These are phyloP conservation scores for Ciconia boyciana DNA, from an alignment of 2,113 vertebrate species.

Conservation along the genomic window DNA sequence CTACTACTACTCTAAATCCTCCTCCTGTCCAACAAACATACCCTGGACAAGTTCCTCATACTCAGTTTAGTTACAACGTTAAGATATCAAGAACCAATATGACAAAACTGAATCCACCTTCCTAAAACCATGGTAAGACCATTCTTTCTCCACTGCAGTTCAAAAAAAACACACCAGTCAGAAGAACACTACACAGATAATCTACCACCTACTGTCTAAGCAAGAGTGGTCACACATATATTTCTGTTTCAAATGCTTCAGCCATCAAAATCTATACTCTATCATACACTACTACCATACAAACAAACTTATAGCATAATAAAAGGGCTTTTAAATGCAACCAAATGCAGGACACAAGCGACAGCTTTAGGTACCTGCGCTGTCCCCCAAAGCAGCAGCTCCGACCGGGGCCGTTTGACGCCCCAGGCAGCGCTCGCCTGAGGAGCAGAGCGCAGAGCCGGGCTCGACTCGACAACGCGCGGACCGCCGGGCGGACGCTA, in stretches of 20 bases:
- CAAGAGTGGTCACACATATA: fast-evolving
- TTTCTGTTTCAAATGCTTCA: no score
- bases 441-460: fast-evolving
- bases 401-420: fast-evolving
- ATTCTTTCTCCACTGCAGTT: not conserved
- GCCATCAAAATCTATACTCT: fast-evolving
- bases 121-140: fast-evolving
- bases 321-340: not conserved
- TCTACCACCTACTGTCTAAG: fast-evolving
- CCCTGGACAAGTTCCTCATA: fast-evolving
- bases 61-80: fast-evolving
- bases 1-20: not conserved
- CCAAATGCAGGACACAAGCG: fast-evolving
- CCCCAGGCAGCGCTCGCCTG: not conserved
- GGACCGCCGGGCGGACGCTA: fast-evolving
- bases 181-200: not conserved
- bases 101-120: not conserved
- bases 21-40: not conserved
- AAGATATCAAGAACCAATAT: not conserved
- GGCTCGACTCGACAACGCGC: fast-evolving
- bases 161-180: not conserved
- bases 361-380: fast-evolving
- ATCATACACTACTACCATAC: fast-evolving
- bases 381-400: no score
- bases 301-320: fast-evolving